These are phyloP conservation scores for Mya arenaria DNA, from an alignment of 1,140 invertebrate genomes.

Conservation along the genomic window DNA sequence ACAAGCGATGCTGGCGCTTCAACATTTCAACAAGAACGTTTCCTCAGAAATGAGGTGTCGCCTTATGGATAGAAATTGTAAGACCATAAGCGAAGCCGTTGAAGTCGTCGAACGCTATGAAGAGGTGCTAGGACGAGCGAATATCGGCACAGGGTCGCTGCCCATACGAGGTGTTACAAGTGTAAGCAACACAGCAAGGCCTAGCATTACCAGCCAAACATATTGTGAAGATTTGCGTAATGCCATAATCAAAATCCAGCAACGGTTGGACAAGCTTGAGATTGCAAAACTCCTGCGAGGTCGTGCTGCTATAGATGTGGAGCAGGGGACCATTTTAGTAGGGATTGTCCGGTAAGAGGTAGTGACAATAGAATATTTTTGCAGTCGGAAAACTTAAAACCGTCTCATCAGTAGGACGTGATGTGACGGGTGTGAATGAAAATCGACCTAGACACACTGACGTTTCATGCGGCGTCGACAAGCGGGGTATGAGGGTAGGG, in stretches of 20 bases:
- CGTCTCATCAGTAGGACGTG: constrained; percentile 1
- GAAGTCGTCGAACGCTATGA: constrained; percentile 46
- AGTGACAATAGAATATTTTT: background rate
- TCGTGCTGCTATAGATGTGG: constrained; percentile 3
- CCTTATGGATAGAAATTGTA: constrained; percentile 22
- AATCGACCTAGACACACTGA: background rate
- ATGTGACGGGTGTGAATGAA: background rate
- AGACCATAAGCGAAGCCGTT: constrained; percentile 10
- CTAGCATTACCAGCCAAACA: background rate
- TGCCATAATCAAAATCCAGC: background rate
- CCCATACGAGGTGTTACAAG: constrained; percentile 78
- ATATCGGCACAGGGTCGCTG: constrained; percentile 20
- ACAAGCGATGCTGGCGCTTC: constrained; percentile 23
- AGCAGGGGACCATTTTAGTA: background rate
- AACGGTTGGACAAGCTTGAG: background rate
- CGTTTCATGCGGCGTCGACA: background rate
- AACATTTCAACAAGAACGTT: constrained; percentile 9
- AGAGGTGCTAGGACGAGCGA: constrained; percentile 7
- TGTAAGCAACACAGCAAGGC: background rate
- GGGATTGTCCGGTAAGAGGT: constrained; percentile 7
- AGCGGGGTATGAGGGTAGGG: background rate
- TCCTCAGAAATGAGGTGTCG: constrained; percentile 27
- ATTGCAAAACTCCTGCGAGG: background rate
- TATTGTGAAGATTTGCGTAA: background rate
- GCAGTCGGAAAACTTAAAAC: background rate